Percentiles rank a stretch among this genome's conserved stretches.
phyloP scores from a whole-genome alignment of 2,113 vertebrate genomes.

The Epinephelus lanceolatus region DNA sequence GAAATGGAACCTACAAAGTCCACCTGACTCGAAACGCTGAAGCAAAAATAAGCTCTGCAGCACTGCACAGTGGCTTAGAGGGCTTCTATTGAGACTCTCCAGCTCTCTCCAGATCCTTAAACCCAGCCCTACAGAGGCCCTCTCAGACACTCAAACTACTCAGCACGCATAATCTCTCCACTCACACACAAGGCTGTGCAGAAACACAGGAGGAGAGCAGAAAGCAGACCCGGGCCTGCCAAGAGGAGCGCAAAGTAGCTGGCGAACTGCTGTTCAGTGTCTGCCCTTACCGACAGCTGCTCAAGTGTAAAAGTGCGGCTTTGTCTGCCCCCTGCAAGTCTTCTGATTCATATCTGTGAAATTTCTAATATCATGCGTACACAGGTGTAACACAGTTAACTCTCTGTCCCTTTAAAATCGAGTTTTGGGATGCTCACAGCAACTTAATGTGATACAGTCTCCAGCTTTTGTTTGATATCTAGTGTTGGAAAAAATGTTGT shows the following conservation, averaged over 20 bases:
- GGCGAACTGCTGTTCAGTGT: constrained; percentile 35
- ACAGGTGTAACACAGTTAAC: background rate
- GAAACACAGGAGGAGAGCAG: constrained; percentile 54
- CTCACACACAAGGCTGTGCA: constrained; percentile 65
- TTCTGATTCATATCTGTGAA: background rate
- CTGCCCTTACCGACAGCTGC: constrained; percentile 28
- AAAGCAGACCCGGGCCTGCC: constrained; percentile 38
- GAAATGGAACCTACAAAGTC: constrained; percentile 21
- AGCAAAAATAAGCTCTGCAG: constrained; percentile 37
- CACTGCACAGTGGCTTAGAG: constrained; percentile 51
- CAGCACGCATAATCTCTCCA: constrained; percentile 67
- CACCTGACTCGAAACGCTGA: constrained; percentile 22
- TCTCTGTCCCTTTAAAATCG: background rate
- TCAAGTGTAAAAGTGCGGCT: constrained; percentile 13
- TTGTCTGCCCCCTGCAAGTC: background rate
- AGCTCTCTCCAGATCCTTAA: constrained; percentile 72
- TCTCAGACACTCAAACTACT: constrained; percentile 69
- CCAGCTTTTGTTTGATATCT: no score
- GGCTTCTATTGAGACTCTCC: constrained; percentile 66
- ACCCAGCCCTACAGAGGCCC: constrained; percentile 61
- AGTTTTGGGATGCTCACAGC: no score
- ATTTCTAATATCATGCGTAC: background rate
- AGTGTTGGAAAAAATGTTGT: no score
- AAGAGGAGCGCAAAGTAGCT: constrained; percentile 31
- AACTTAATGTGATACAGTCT: no score